Evolutionary conservation across 2,888 invertebrate species (phyloP), one percentile per base, ranked within the genome.

Genomic region (Eucera pruinosa): DNA sequence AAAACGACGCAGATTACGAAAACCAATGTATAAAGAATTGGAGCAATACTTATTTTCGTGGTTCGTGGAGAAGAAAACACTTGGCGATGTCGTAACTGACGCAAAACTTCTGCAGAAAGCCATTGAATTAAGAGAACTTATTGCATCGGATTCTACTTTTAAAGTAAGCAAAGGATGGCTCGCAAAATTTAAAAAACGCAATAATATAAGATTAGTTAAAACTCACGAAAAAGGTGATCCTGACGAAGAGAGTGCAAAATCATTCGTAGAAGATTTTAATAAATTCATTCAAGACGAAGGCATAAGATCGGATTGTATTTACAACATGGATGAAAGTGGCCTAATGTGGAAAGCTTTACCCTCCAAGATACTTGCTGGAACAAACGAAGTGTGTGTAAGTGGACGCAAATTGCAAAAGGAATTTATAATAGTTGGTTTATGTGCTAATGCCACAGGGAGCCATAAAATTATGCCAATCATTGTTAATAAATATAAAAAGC

Each of bases 131-230:
- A 62, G 41, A n/a, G 13, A 67, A 5, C 13, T 15, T 5, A 2
- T 6, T n/a, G n/a, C 23, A 7, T 13, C 13, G 20, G 45, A 9
- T 23, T 41, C 48, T 1, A 2, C 2, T 41, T 64, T 64, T n/a
- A 62, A 64, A 64, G 48, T 25, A 11, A 64, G 64, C 43, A 0
- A 15, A 0, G 60, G 54, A 0, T 72, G 66, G 65, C n/a, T 72
- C 3, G 0, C 9, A 7, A 15, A 15, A 15, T 48, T 48, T 9
- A 48, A 48, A 27, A 13, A 15, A 7, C 48, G 48, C 18, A 2
- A 48, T 15, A 36, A 33, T 3, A 72, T 30, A 30, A 2, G 30
- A 30, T 30, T 30, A 30, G 4, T 30, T 2, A 2, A 30, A 5
- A 25, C 13, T 13, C 6, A 30, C 30, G 20, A 55, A 2, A 39